These are phyloP conservation scores for Dromococcyx pavoninus DNA, from an alignment of 2,797 vertebrate genomes.

Conservation along the genomic window DNA sequence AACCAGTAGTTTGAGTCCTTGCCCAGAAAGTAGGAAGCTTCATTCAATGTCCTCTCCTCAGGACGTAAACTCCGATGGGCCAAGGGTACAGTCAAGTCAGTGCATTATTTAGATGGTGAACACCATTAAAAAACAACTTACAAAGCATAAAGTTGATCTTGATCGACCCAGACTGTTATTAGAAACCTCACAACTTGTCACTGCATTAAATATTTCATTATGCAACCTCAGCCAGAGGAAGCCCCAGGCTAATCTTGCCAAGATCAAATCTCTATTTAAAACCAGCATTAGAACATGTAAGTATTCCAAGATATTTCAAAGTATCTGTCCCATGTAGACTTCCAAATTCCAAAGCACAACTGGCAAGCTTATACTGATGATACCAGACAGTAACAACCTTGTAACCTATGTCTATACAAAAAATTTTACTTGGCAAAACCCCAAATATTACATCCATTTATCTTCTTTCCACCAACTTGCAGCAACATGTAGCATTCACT, in stretches of 20 bases:
- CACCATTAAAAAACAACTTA: background rate
- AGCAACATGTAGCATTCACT: background rate
- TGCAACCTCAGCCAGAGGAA: background rate
- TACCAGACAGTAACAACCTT: background rate
- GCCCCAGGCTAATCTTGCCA: background rate
- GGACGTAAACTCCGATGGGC: background rate
- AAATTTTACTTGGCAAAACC: background rate
- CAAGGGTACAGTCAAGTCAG: background rate
- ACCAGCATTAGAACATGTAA: background rate
- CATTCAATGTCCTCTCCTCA: background rate
- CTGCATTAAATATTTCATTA: slow-evolving; percentile 12
- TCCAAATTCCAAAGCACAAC: background rate
- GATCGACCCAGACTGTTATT: background rate
- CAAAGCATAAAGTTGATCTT: background rate
- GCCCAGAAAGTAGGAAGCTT: background rate
- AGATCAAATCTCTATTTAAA: slow-evolving; percentile 24
- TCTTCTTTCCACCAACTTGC: background rate
- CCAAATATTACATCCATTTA: background rate
- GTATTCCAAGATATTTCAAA: background rate
- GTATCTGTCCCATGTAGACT: background rate
- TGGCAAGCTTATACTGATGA: background rate
- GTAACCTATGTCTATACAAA: background rate
- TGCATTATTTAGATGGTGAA: background rate
- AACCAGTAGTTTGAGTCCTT: background rate
- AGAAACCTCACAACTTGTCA: background rate